Conservation (phyloP, 35 echinoderm and acorn worm species). For the Heliocidaris tuberculata region DNA sequence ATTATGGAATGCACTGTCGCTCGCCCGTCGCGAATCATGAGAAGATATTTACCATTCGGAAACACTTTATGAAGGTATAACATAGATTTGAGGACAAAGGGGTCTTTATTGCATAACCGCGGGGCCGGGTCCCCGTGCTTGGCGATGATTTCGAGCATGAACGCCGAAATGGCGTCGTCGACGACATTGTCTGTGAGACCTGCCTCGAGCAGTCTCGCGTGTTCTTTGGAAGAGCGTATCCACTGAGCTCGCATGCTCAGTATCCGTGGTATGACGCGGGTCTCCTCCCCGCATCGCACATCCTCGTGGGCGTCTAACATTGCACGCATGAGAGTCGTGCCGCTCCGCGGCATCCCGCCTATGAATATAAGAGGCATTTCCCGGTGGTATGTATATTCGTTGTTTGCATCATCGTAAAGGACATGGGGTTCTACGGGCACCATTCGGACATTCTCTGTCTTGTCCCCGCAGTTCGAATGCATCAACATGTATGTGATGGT, state of each 20-base stretch:
- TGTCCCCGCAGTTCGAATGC: constrained; percentile 61
- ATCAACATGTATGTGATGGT: constrained; percentile 74
- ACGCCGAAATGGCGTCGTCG: constrained; percentile 88
- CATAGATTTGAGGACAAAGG: constrained; percentile 87
- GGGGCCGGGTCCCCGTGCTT: constrained; percentile 89
- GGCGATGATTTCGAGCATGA: constrained; percentile 95
- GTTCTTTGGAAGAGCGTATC: constrained; percentile 85
- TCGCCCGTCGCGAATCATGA: constrained; percentile 95
- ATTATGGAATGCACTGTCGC: constrained; percentile 98
- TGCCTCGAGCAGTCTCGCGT: constrained; percentile 79
- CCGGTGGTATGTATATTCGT: constrained; percentile 79
- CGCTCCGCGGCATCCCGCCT: constrained; percentile 92
- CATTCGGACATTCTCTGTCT: constrained; percentile 47
- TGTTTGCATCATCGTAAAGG: constrained; percentile 62
- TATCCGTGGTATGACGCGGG: constrained; percentile 82
- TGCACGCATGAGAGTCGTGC: constrained; percentile 96
- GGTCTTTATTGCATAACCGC: constrained; percentile 97
- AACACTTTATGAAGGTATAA: constrained; percentile 85
- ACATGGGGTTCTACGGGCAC: constrained; percentile 63
- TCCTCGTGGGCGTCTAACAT: constrained; percentile 92
- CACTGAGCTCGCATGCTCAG: constrained; percentile 88
- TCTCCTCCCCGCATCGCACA: constrained; percentile 94
- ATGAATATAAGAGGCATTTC: constrained; percentile 96
- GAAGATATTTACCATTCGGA: constrained; percentile 88
- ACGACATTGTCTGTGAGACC: constrained; percentile 81